Conservation (phyloP, 2,888 invertebrate species). For the Uropetala carovei region DNA sequence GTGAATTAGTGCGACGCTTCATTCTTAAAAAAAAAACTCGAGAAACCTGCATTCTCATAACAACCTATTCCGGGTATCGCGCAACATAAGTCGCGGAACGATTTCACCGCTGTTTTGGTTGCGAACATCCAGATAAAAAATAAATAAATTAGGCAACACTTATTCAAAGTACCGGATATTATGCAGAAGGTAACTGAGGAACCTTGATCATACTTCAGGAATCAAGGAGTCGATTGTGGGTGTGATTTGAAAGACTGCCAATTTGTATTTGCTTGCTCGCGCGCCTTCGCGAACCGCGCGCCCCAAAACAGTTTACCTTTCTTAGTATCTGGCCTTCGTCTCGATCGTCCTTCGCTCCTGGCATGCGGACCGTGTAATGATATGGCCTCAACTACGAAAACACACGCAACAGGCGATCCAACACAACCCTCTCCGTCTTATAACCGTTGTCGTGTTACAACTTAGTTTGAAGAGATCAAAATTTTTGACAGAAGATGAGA, state of each 20-base stretch:
- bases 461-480: too few relatives aligned
- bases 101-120: too few relatives aligned
- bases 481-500: too few relatives aligned
- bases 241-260: neutral
- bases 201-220: neutral
- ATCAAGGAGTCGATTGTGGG: neutral
- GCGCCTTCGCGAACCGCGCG: neutral
- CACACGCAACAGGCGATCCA: neutral
- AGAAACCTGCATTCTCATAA: too few relatives aligned
- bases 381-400: neutral
- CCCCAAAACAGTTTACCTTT: neutral
- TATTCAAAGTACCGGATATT: neutral
- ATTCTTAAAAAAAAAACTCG: too few relatives aligned
- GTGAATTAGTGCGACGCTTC: too few relatives aligned
- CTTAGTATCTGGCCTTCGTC: neutral
- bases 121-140: too few relatives aligned
- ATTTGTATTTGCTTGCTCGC: neutral
- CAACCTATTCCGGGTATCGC: too few relatives aligned
- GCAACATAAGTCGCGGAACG: too few relatives aligned
- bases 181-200: constrained; percentile 8
- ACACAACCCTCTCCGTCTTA: too few relatives aligned
- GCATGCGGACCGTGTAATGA: neutral
- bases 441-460: too few relatives aligned
- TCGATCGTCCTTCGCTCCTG: neutral
- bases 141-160: neutral